Conservation (phyloP, 2,888 invertebrate genomes). For the Panopea generosa region DNA sequence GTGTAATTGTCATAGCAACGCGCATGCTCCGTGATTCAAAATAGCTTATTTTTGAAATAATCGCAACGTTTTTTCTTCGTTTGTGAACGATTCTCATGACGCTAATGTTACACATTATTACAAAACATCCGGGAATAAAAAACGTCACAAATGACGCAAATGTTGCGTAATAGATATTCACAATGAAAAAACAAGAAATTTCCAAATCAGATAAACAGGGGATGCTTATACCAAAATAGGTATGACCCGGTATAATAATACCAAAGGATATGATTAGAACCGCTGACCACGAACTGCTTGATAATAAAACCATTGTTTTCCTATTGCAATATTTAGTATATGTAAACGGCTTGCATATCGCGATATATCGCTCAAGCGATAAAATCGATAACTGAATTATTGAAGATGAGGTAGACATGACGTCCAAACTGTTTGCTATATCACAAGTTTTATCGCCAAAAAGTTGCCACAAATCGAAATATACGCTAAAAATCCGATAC, state of each 20-base stretch:
- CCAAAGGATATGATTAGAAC: constrained; percentile 26
- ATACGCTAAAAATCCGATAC: constrained; percentile 19
- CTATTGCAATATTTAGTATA: constrained; percentile 26
- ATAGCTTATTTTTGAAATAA: too few species aligned
- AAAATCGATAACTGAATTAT: constrained; percentile 38
- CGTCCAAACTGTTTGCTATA: constrained; percentile 34
- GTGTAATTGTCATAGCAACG: too few species aligned
- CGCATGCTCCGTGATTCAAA: too few species aligned
- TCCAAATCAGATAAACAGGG: constrained; percentile 1
- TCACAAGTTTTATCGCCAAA: constrained; percentile 31
- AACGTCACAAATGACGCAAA: constrained; percentile 21
- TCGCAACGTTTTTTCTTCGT: too few species aligned
- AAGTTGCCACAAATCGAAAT: constrained; percentile 4
- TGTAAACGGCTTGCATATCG: constrained; percentile 32
- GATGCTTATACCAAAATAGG: constrained; percentile 2
- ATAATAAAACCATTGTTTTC: constrained; percentile 15
- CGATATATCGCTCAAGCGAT: constrained; percentile 37
- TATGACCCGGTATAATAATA: constrained; percentile 28
- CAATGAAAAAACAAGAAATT: constrained; percentile 13
- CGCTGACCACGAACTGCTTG: constrained; percentile 16
- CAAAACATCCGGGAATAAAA: constrained; percentile 24
- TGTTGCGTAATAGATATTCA: constrained; percentile 21
- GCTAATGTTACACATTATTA: constrained; percentile 24
- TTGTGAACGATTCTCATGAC: too few species aligned
- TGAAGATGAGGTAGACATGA: constrained; percentile 33